Base-by-base conservation (phyloP, 2,888 invertebrate genomes). In the Lasioglossum villosulum region DNA sequence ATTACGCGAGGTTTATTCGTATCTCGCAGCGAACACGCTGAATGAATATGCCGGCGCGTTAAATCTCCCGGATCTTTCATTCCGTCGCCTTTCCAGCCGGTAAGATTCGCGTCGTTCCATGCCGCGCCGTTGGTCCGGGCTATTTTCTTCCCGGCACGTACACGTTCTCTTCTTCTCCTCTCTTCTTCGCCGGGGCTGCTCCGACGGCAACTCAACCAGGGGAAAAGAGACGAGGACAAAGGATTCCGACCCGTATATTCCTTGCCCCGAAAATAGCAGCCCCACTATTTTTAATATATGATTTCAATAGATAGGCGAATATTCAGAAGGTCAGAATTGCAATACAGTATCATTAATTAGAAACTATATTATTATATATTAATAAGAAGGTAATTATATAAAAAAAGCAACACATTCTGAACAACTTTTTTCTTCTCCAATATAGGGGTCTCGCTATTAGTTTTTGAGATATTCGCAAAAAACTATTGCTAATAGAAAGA, bases 81-180 rank as follows among this genome's bases (percentile, higher is more conserved):
- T 73, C 77, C 77, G 82, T 77, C 84, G 85, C 73, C 83, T 85
- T 87, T 89, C 80, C 87, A 78, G 75, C 52, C 80, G 71, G 83
- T 79, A 82, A 86, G 89, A 88, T 90, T 86, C 86, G 86, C 90
- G 85, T 68, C 83, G 86, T 86, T 88, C 72, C 90, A 83, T 82
- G 86, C 86, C 90, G 76, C 90, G 88, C 86, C 92, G 91, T 90
- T 92, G 90, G 91, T 92, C 91, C 88, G 88, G 81, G 92, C 91
- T 92, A 92, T 92, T 92, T 92, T 91, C 90, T 84, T 92, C 91
- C 78, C 89, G 90, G 86, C 91, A 89, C 91, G 89, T 91, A 88
- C 89, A 87, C 83, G 87, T 88, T 27, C 59, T 63, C 59, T 45
- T 45, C 48, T 48, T 23, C 45, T 48, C 16, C 16, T 4, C 48